Evolutionary conservation across 2,113 vertebrate genomes (phyloP), one percentile per base, ranked within the genome.

Genomic region (Sinocyclocheilus anshuiensis): DNA sequence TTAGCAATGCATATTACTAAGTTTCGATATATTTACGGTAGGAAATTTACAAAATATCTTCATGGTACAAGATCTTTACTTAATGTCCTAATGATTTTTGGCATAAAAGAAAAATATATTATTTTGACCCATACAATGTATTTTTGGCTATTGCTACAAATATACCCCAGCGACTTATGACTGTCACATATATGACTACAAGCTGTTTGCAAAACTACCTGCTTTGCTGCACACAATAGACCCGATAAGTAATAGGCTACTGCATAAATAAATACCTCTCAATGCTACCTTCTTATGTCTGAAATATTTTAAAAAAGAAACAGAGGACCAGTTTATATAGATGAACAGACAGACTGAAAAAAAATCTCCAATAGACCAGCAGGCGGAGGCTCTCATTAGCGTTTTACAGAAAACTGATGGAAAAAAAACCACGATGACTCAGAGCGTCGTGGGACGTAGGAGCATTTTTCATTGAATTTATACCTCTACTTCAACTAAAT

Each of bases 401-500:
- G 11, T 48, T 45, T 75, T 48, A 3, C 45, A 48, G 45, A 48
- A 48, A 48, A 48, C 45, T 48, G 45, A 11, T 3, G 0, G 45
- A 3, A 48, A 48, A 48, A 48, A 48, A 33, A 33, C 29, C 10
- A 2, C 22, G 16, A 71, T 36, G 67, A 71, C 7, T 71, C 39
- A n/a, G 39, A 74, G 39, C 10, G 20, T 11, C 3, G 9, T 33
- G 8, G 7, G 18, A 9, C 1, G 18, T 33, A 1, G 7, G 9
- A 9, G 6, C 20, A 13, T 42, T 45, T 24, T 48, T 24, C 11
- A 75, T 45, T 2, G 22, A 75, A 45, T 75, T 24, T 24, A n/a
- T 45, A 45, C 22, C 39, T 75, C 39, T 75, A 15, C 72, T 75
- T 75, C 72, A 75, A 12, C 72, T 24, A 48, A 75, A 75, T 75